A percentile compares a stretch with the other conserved stretches of the same genome.
phyloP scores from a whole-genome alignment of 2,888 invertebrate species.

The Catocala sponsa region DNA sequence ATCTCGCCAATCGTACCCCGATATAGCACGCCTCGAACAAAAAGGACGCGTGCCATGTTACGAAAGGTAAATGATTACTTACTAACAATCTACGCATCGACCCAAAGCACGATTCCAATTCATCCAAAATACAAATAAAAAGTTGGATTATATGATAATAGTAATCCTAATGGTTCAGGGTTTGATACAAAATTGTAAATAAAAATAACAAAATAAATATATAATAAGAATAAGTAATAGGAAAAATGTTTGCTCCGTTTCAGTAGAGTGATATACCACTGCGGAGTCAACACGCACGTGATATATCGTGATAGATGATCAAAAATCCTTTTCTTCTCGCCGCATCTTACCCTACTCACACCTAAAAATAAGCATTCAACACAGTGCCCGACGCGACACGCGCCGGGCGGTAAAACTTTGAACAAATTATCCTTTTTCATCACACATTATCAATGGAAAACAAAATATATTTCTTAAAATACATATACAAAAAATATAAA shows the following conservation, averaged over 20 bases:
- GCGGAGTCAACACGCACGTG: slow-evolving; percentile 72
- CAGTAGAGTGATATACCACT: slow-evolving; percentile 80
- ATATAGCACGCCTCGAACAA: slow-evolving; percentile 5
- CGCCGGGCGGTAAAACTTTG: slow-evolving; percentile 74
- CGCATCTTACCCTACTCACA: slow-evolving; percentile 79
- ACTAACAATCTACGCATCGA: slow-evolving; percentile 25
- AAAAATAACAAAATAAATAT: slow-evolving; percentile 57
- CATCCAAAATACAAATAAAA: slow-evolving; percentile 9
- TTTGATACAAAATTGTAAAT: slow-evolving; percentile 42
- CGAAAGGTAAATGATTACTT: slow-evolving; percentile 23
- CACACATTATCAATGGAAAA: slow-evolving; percentile 52
- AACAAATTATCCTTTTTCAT: slow-evolving; percentile 85
- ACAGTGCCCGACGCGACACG: slow-evolving; percentile 73
- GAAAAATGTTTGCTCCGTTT: slow-evolving; percentile 84
- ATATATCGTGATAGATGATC: slow-evolving; percentile 88
- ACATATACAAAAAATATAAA: slow-evolving; percentile 58
- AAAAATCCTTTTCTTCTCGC: slow-evolving; percentile 90
- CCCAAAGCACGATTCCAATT: slow-evolving; percentile 23
- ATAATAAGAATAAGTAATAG: slow-evolving; percentile 54
- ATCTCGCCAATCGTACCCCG: slow-evolving; percentile 16
- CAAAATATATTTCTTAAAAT: slow-evolving; percentile 48
- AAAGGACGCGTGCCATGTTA: slow-evolving; percentile 14
- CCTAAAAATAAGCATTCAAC: slow-evolving; percentile 86
- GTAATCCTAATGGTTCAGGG: slow-evolving; percentile 28
- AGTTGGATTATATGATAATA: slow-evolving; percentile 5